Percentiles rank a stretch among this genome's conserved stretches.
These are phyloP conservation scores for Theretra japonica DNA, from an alignment of 2,888 invertebrate genomes.

Conservation along the genomic window DNA sequence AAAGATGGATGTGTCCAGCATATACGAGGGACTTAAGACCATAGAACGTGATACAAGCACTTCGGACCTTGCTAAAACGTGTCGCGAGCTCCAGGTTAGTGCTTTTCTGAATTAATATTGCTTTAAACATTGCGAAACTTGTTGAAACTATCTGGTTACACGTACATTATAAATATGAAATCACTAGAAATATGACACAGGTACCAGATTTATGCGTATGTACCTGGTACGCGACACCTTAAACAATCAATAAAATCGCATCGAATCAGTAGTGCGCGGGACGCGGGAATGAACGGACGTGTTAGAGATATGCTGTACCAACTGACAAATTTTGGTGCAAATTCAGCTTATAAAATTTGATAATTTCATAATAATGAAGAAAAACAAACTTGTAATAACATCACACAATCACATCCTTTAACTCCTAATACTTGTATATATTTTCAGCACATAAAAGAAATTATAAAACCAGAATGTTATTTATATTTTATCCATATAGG, in stretches of 20 bases:
- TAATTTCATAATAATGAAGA: too few relatives aligned
- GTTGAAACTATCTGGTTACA: not conserved
- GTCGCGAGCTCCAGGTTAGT: conserved; percentile 65
- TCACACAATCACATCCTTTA: too few relatives aligned
- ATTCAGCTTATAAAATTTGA: not conserved
- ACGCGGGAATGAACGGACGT: not conserved
- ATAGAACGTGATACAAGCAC: conserved; percentile 56
- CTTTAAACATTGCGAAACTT: not conserved
- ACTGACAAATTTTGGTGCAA: not conserved
- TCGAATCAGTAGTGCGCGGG: not conserved
- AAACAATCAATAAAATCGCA: conserved; percentile 1
- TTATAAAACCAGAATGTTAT: too few relatives aligned
- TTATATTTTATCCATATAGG: too few relatives aligned
- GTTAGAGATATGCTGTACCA: not conserved
- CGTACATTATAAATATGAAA: not conserved
- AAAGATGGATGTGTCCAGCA: conserved; percentile 51
- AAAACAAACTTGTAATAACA: too few relatives aligned
- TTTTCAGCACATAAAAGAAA: too few relatives aligned
- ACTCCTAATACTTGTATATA: too few relatives aligned
- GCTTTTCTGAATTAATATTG: conserved; percentile 6
- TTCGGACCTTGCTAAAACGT: conserved; percentile 58
- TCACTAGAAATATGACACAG: not conserved
- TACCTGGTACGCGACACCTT: not conserved
- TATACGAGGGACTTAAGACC: conserved; percentile 48
- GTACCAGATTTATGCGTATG: too few relatives aligned